Evolutionary conservation across 2,113 vertebrate genomes (phyloP), one percentile per base, ranked within the genome.

Genomic region (Eublepharis macularius): DNA sequence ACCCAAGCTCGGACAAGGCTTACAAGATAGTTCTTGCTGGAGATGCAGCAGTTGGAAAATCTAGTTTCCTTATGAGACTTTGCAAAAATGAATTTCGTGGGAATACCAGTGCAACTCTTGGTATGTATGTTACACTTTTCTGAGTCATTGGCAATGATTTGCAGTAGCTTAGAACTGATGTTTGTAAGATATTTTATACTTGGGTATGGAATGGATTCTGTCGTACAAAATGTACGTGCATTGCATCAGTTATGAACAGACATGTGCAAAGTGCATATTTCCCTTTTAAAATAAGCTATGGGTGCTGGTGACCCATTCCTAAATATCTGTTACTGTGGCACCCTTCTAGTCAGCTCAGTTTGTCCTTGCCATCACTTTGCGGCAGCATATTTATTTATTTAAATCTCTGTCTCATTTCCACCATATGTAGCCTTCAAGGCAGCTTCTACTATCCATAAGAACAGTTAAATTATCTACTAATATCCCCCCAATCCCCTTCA

Each of bases 81-180:
- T 99, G 98, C 96, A 99, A 99, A 96, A 99, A 99, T 34, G 98
- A 99, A 94, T 99, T 99, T 94, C 97, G 96, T 91, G 94, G 97
- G 65, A 97, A 97, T 89, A 97, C 96, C 82, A 97, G 97, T 84
- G 95, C 98, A 34, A 99, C 98, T 9, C 92, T 99, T 11, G 98
- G 98, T 99, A 96, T 84, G 94, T 41, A 89, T 87, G 1, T 39
- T 87, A 9, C 86, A 86, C 3, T 83, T 76, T 54, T 81, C n/a
- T 60, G 10, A 43, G 19, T 14, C 8, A 54, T 60, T 19, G 34
- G 36, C 36, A 41, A 49, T 39, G 17, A 12, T 36, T 21, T 49
- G 13, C 54, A 63, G 32, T 7, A 70, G 17, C 2, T 70, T 36
- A 36, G 69, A 19, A 6, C 34, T 36, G 68, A 4, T 36, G 14